Conservation (phyloP, 2,888 invertebrate genomes). For the Zaprionus bogoriensis region DNA sequence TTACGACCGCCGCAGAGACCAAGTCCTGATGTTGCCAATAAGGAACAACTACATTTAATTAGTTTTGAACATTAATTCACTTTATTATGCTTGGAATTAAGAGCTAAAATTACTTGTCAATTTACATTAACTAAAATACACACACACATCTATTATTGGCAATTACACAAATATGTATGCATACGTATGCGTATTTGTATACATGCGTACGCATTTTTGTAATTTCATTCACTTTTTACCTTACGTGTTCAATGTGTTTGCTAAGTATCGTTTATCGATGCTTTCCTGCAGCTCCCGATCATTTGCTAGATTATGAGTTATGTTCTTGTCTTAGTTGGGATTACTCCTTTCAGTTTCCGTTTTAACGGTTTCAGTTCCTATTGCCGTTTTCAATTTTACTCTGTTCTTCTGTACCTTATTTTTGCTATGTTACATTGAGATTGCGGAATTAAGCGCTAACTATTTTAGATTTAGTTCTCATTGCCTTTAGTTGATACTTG, state of each 20-base stretch:
- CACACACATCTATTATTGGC: constrained; percentile 50
- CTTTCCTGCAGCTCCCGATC: constrained; percentile 31
- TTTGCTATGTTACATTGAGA: constrained; percentile 61
- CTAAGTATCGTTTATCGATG: too few relatives aligned
- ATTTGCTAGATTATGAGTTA: constrained; percentile 46
- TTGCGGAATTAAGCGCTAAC: constrained; percentile 62
- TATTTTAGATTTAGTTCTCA: constrained; percentile 35
- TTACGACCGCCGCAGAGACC: too few relatives aligned
- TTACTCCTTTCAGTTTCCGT: too few relatives aligned
- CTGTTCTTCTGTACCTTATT: neutral
- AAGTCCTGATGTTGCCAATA: neutral
- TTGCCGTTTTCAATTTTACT: constrained; percentile 2
- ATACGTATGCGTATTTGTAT: constrained; percentile 3
- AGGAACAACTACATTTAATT: neutral
- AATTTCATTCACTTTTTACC: constrained; percentile 37
- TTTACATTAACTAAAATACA: constrained; percentile 64
- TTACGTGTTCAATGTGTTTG: constrained; percentile 22
- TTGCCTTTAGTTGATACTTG: constrained; percentile 13
- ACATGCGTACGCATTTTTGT: constrained; percentile 28
- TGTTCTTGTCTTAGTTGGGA: neutral
- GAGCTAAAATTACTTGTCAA: constrained; percentile 61
- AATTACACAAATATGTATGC: constrained; percentile 50
- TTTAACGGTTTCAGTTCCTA: neutral
- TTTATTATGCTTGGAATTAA: constrained; percentile 66
- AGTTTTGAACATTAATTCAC: constrained; percentile 66